Evolutionary conservation across 2,888 invertebrate genomes (phyloP).

Genomic region (Drosophila melanosoma): DNA sequence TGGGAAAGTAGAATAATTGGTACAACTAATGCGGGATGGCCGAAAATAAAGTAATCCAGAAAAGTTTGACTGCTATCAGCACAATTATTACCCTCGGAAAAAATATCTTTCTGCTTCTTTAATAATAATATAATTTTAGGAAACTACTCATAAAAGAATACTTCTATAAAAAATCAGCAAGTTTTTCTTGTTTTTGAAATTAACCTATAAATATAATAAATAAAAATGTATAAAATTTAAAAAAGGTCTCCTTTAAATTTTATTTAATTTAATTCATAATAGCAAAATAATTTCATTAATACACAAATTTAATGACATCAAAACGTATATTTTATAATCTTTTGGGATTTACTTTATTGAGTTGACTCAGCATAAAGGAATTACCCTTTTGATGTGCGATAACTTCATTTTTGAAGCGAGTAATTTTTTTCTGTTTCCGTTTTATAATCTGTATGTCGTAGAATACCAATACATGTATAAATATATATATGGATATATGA

Average conservation of each 20-base stretch:
- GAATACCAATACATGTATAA: neutral
- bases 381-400: neutral
- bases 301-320: neutral
- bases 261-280: no score
- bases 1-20: neutral
- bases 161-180: neutral
- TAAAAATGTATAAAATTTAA: no score
- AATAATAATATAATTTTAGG: neutral
- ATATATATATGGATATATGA: neutral
- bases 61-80: neutral
- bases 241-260: no score
- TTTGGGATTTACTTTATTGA: neutral
- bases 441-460: neutral
- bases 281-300: no score
- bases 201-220: no score
- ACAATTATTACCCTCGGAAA: neutral
- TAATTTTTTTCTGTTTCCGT: neutral
- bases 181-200: neutral
- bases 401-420: neutral
- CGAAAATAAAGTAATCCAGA: conserved; percentile 9
- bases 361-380: neutral
- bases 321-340: neutral
- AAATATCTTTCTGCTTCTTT: neutral
- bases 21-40: conserved; percentile 45
- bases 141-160: neutral